Base-by-base conservation (phyloP, 2,888 invertebrate genomes). In the Tenthredo amoena region DNA sequence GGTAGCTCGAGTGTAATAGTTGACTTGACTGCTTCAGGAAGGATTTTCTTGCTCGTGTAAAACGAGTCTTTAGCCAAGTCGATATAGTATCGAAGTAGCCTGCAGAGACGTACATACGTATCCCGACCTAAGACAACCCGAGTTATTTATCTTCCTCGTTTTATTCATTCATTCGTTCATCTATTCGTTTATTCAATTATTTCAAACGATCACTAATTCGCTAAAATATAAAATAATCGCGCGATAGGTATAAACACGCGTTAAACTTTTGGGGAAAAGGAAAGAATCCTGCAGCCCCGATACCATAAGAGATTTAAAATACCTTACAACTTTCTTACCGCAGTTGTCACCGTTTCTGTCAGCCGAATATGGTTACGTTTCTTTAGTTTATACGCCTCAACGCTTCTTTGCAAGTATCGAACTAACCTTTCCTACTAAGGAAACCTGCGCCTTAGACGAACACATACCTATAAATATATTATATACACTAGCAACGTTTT, bases 331-430 rank as follows among this genome's bases (percentile, higher is more conserved):
- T 81, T 81, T 81, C 62, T 81, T 81, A 40, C 47, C 47, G 34
- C 40, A 21, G 58, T 62, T 81, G 81, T 81, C 81, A 40, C 62
- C n/a, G 81, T 58, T 58, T 81, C 37, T 50, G 37, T 81, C 40
- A 26, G 3, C 81, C 81, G 21, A 50, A 81, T 81, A 81, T 81
- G 81, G 81, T 81, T 21, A 40, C 62, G 81, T 58, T 81, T 81
- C 40, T 74, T 40, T 26, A 40, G 72, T 74, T 74, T 43, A 43
- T 74, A 40, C 77, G 12, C 26, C 50, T 50, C 77, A 26, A 43
- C n/a, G 21, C 3, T 15, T 40, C 40, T 40, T 21, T 21, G 43
- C 43, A 74, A 77, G 55, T 77, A 55, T 55, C 47, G 7, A 34
- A 26, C 77, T 37, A 15, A 77, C 55, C 50, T 34, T 81, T 40